A percentile compares a stretch with the other conserved stretches of the same genome.
Evolutionary conservation across 2,888 invertebrate species (phyloP).

Genomic region (Volucella zonaria): DNA sequence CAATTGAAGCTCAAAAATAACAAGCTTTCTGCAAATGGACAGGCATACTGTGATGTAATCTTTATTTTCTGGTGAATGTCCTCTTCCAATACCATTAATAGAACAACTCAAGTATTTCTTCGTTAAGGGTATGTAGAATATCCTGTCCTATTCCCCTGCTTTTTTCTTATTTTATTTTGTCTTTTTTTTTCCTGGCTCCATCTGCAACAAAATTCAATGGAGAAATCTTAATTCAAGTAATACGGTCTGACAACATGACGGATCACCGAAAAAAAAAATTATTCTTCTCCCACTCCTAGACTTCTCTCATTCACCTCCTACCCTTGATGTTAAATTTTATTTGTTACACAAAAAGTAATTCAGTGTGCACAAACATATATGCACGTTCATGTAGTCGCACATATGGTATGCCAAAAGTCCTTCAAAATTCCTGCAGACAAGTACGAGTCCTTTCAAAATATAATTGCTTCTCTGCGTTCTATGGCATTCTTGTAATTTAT

Average conservation of each 20-base stretch:
- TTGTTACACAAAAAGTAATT: slow-evolving; percentile 54
- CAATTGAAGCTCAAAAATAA: not conserved
- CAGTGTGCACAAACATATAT: slow-evolving; percentile 43
- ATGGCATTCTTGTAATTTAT: not conserved
- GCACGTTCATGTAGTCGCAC: slow-evolving; percentile 48
- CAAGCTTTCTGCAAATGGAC: not conserved
- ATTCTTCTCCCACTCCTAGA: slow-evolving; percentile 39
- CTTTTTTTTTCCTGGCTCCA: slow-evolving; percentile 73
- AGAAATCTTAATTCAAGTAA: slow-evolving; percentile 83
- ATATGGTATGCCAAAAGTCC: slow-evolving; percentile 58
- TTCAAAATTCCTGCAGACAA: slow-evolving; percentile 19
- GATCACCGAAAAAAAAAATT: slow-evolving; percentile 80
- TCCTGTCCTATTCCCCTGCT: slow-evolving; percentile 45
- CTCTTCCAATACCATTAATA: slow-evolving; percentile 9
- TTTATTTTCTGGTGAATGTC: not conserved
- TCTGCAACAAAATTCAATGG: slow-evolving; percentile 79
- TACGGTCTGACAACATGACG: slow-evolving; percentile 83
- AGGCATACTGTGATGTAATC: not conserved
- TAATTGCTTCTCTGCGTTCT: slow-evolving; percentile 35
- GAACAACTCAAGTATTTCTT: slow-evolving; percentile 44
- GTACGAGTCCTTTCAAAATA: slow-evolving; percentile 11
- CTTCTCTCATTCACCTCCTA: slow-evolving; percentile 18
- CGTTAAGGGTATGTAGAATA: slow-evolving; percentile 5
- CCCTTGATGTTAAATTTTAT: slow-evolving; percentile 47
- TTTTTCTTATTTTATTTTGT: slow-evolving; percentile 71